Conservation (phyloP, 2,113 vertebrate species). For the Otocyon megalotis region DNA sequence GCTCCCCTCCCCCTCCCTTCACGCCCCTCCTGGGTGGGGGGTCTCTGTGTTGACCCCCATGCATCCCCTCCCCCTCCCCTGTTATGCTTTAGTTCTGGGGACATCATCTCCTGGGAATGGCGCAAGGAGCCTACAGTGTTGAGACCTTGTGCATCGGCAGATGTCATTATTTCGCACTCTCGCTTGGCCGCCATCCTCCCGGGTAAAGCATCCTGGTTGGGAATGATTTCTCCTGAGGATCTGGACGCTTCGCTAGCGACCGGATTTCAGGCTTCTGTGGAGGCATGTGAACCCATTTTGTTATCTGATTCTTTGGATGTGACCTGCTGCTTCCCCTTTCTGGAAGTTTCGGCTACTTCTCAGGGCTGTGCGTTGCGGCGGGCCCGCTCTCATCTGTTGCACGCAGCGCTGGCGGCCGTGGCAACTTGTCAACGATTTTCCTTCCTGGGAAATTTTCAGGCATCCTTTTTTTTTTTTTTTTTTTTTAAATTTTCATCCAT, state of each 20-base stretch:
- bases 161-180: rapidly evolving
- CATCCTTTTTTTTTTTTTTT: too few relatives aligned
- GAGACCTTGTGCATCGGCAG: background rate
- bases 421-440: background rate
- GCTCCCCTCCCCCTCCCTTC: too few relatives aligned
- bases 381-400: background rate
- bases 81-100: rapidly evolving
- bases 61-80: background rate
- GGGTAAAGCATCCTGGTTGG: background rate
- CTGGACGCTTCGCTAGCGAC: rapidly evolving
- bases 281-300: rapidly evolving
- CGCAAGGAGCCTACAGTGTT: rapidly evolving
- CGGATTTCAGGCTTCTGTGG: background rate
- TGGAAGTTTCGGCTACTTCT: too few relatives aligned
- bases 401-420: background rate
- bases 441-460: background rate
- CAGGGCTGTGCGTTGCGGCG: rapidly evolving
- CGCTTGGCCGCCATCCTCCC: background rate
- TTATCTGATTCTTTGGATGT: background rate
- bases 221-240: background rate
- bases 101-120: background rate
- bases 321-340: background rate
- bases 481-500: too few relatives aligned
- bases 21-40: background rate
- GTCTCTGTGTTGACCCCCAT: rapidly evolving